These are phyloP conservation scores for Dolichotis patagonum DNA, from an alignment of 2,113 vertebrate genomes.

Conservation along the genomic window DNA sequence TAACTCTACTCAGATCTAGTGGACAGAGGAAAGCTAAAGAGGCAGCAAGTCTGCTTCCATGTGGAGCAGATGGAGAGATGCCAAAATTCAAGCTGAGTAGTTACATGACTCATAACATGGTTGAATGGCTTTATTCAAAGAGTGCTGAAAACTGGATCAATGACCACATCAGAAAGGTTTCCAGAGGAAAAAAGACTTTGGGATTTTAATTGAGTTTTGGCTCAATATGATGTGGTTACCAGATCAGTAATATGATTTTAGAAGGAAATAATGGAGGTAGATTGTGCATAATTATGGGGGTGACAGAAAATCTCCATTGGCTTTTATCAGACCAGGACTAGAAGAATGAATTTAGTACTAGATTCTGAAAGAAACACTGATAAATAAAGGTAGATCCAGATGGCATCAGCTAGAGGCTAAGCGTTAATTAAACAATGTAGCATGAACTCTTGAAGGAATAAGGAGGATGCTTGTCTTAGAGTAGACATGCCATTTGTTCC, in stretches of 20 bases:
- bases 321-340: background rate
- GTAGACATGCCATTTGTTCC: background rate
- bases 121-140: background rate
- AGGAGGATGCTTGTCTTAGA: background rate
- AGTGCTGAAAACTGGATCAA: conserved; percentile 29
- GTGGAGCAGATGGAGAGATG: background rate
- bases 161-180: background rate
- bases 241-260: conserved; percentile 47
- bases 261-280: background rate
- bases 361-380: background rate
- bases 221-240: background rate
- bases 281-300: background rate
- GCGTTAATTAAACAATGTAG: background rate
- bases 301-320: background rate
- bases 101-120: background rate
- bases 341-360: background rate
- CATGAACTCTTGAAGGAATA: background rate
- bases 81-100: background rate
- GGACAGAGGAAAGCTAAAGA: background rate
- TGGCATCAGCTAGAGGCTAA: background rate
- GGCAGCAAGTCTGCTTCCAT: background rate
- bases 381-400: background rate
- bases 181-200: conserved; percentile 29
- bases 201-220: conserved; percentile 60
- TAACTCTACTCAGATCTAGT: background rate